A percentile compares a stretch with the other conserved stretches of the same genome.
Evolutionary conservation across 2,113 vertebrate species (phyloP).

Genomic region (Zosterops hypoxanthus): DNA sequence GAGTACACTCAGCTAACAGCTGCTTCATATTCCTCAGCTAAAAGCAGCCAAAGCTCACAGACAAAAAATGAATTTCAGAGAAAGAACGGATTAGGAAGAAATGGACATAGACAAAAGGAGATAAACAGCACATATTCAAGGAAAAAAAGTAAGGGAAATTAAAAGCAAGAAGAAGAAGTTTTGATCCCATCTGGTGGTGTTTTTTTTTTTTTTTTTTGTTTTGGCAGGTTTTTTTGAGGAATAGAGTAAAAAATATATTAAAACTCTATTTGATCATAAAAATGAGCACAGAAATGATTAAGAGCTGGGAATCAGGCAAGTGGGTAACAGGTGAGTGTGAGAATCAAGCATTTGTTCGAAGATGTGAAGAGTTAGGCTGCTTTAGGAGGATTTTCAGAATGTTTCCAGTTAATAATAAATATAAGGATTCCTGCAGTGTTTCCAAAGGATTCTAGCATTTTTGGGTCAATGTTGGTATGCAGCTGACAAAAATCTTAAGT

Average conservation of each 20-base stretch:
- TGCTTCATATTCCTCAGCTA: neutral
- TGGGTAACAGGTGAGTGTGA: neutral
- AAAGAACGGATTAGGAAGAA: neutral
- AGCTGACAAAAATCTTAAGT: neutral
- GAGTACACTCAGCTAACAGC: neutral
- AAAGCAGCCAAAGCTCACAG: neutral
- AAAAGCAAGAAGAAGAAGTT: neutral
- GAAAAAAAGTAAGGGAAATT: neutral
- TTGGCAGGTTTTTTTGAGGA: neutral
- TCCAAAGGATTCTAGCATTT: neutral
- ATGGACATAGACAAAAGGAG: neutral
- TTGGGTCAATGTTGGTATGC: neutral
- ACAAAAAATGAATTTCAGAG: neutral
- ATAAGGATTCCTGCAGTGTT: neutral
- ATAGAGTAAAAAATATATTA: neutral
- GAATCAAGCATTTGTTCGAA: neutral
- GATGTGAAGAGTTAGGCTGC: neutral
- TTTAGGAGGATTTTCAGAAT: neutral
- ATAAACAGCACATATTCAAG: neutral
- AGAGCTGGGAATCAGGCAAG: neutral
- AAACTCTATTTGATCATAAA: neutral
- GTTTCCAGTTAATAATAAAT: neutral
- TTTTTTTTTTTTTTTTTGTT: neutral
- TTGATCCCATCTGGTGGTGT: neutral
- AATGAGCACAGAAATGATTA: neutral